These are phyloP conservation scores for Pardosa pseudoannulata DNA, from an alignment of 2,888 invertebrate genomes.

Conservation along the genomic window DNA sequence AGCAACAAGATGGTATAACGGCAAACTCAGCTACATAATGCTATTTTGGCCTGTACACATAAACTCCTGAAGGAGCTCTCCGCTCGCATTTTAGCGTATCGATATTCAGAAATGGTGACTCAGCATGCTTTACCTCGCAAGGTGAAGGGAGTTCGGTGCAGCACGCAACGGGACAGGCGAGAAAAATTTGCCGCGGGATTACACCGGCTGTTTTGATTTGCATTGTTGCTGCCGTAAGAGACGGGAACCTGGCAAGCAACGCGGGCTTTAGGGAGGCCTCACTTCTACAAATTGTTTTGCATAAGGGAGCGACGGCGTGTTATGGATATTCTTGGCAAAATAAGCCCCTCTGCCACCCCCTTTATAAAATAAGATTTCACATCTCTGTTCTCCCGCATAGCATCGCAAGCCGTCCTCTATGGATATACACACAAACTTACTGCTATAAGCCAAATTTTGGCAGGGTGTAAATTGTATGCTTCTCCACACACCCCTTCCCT, in stretches of 20 bases:
- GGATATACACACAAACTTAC: conserved; percentile 29
- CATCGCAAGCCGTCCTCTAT: not conserved
- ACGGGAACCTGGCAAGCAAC: conserved; percentile 1
- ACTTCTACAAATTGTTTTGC: conserved; percentile 67
- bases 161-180: conserved; percentile 19
- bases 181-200: conserved; percentile 45
- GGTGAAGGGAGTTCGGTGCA: not conserved
- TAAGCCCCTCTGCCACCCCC: conserved; percentile 37
- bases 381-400: conserved; percentile 21
- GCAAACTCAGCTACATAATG: no score
- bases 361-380: conserved; percentile 66
- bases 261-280: conserved; percentile 50
- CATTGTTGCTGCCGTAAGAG: conserved; percentile 46
- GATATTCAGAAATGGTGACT: conserved; percentile 27
- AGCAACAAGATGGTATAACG: not conserved
- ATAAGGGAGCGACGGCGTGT: conserved; percentile 49
- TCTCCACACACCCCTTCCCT: conserved; percentile 15
- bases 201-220: conserved; percentile 62
- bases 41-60: no score
- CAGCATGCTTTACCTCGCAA: conserved; percentile 36
- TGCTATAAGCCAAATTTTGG: conserved; percentile 46
- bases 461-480: conserved; percentile 43
- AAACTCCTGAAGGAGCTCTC: no score
- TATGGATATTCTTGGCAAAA: conserved; percentile 61
- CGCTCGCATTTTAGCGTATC: not conserved